Evolutionary conservation across 92 coral and sea anemone species (phyloP), one percentile per base, ranked within the genome.

Genomic region (Phenganax stokvisi): DNA sequence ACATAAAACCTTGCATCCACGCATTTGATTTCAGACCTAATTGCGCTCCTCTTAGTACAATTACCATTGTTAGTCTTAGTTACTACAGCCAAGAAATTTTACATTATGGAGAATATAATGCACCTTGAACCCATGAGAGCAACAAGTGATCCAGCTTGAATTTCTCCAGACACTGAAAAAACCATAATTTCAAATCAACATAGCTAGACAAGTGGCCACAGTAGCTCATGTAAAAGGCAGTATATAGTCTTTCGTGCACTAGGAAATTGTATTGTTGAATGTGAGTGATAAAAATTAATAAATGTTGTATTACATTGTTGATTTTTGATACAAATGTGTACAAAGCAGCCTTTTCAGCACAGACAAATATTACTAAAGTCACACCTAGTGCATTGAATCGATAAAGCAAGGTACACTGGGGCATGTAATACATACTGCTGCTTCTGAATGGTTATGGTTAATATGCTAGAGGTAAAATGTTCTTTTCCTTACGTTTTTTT

Each of bases 91-190:
- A 8, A 27, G 77, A 67, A 7, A 71, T 47, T 6, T 47, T 6
- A 51, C 0, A 25, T 9, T 20, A 3, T 7, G 81, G 28, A 30
- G 52, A 51, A 70, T 10, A 5, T 3, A 27, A 51, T 53, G 56
- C 67, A 90, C 97, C 97, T 92, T 7, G 94, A 93, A 54, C 97
- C 97, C 97, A 92, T 92, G 56, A 92, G 89, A 60, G 97, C 97
- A 10, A 92, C 82, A 59, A 92, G 82, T 37, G 92, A 85, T 25
- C 97, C 97, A 72, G 97, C 85, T 57, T 92, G 84, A 57, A 89
- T 89, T 69, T 78, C 83, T 10, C 97, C 97, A 77, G 79, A 86
- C 10, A 92, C 97, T 37, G 47, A 1, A 37, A 1, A 37, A 37
- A 1, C 3, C 2, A 1, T 37, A 37, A 37, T 37, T 37, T 37